Evolutionary conservation across 92 coral and sea anemone genomes (phyloP).

Genomic region (Palythoa grandis): DNA sequence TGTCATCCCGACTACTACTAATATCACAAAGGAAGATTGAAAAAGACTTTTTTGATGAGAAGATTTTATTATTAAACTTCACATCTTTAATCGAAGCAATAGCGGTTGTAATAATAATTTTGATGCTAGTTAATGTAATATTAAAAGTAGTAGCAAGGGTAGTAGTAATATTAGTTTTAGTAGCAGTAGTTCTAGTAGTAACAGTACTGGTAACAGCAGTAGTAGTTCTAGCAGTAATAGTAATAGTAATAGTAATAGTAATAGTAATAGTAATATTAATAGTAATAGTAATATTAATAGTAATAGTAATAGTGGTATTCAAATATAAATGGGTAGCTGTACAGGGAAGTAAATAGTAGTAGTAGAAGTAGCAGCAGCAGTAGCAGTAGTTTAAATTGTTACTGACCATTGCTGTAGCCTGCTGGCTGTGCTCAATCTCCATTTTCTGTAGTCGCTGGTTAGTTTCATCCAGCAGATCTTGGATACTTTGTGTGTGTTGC

Average conservation of each 20-base stretch:
- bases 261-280: too few relatives aligned
- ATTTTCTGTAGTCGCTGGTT: conserved; percentile 93
- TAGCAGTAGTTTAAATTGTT: neutral
- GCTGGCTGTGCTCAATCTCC: conserved; percentile 94
- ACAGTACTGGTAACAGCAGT: too few relatives aligned
- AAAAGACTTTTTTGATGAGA: too few relatives aligned
- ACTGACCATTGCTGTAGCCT: conserved; percentile 80
- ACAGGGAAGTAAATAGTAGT: neutral
- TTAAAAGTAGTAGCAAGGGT: neutral
- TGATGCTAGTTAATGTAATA: neutral
- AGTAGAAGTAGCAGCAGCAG: neutral
- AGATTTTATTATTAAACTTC: too few relatives aligned
- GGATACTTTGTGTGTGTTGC: conserved; percentile 93
- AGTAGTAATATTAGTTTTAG: neutral
- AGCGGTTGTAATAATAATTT: too few relatives aligned
- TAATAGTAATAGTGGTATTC: too few relatives aligned
- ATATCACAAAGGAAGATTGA: too few relatives aligned
- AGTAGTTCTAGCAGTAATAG: too few relatives aligned
- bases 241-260: too few relatives aligned
- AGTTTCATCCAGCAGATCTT: conserved; percentile 95
- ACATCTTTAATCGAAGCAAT: neutral
- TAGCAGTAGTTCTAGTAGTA: neutral
- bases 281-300: too few relatives aligned
- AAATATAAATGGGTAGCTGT: too few relatives aligned
- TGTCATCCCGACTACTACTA: too few relatives aligned